Percentiles rank a stretch among this genome's conserved stretches.
Evolutionary conservation across 64 coral and sea anemone species (phyloP).

Genomic region (Stichodactyla mertensii): DNA sequence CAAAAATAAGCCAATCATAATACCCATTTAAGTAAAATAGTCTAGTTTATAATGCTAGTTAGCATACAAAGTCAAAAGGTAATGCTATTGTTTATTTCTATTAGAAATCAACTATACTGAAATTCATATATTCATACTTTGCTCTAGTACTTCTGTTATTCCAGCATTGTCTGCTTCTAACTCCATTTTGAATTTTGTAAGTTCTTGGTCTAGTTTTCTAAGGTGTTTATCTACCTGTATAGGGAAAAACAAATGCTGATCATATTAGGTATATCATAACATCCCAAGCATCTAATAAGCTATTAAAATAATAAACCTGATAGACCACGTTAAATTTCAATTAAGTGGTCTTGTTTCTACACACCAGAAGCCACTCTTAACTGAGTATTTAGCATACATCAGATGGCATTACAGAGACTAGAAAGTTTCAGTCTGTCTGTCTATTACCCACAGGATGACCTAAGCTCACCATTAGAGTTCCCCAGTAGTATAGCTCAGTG

Average conservation of each 20-base stretch:
- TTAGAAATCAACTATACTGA: background rate
- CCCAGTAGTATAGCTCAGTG: no score
- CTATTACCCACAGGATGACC: no score
- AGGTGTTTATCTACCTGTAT: conserved; percentile 91
- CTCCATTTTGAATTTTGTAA: conserved; percentile 98
- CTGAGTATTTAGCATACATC: no score
- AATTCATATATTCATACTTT: conserved; percentile 50
- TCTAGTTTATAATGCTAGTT: no score
- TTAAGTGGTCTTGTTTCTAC: no score
- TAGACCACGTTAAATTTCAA: no score
- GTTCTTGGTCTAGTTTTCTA: conserved; percentile 97
- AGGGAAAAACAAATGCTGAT: background rate
- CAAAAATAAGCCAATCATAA: no score
- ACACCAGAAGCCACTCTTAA: no score
- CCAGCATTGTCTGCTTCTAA: conserved; percentile 99
- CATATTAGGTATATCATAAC: background rate
- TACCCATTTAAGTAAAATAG: no score
- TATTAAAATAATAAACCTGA: background rate
- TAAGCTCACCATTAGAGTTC: no score
- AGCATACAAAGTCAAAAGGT: background rate
- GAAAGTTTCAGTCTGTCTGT: no score
- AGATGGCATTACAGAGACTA: no score
- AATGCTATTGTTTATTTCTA: background rate
- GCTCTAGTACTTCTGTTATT: conserved; percentile 91
- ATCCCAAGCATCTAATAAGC: background rate